Conservation (phyloP, 2,888 invertebrate species). For the Sturmia bella region DNA sequence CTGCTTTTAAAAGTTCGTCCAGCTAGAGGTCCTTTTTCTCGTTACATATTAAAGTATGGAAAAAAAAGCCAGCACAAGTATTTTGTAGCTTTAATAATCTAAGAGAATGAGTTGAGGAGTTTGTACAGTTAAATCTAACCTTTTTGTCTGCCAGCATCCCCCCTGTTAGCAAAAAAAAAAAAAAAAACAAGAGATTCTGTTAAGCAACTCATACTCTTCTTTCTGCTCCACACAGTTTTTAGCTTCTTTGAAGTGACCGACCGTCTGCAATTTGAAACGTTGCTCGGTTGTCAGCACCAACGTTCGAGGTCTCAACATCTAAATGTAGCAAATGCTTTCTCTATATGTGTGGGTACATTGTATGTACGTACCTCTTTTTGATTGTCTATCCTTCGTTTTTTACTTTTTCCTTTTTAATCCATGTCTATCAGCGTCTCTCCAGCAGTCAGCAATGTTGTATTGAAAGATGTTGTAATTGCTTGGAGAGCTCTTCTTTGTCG, state of each 20-base stretch:
- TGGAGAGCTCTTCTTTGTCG: conserved; percentile 33
- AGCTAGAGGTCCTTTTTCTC: conserved; percentile 19
- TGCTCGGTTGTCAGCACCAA: conserved; percentile 41
- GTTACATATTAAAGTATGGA: conserved; percentile 18
- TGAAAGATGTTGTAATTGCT: conserved; percentile 48
- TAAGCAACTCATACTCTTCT: conserved; percentile 20
- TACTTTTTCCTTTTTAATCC: background rate
- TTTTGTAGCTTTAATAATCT: conserved; percentile 8
- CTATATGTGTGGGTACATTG: conserved; percentile 19
- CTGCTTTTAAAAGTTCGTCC: background rate
- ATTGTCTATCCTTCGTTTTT: conserved; percentile 14
- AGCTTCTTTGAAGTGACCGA: conserved; percentile 61
- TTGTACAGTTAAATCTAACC: conserved; percentile 43
- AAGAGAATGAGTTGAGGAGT: background rate
- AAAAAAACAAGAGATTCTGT: conserved; percentile 7
- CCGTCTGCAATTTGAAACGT: conserved; percentile 19
- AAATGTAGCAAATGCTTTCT: conserved; percentile 32
- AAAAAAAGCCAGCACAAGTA: conserved; percentile 1
- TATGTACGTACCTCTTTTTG: conserved; percentile 18
- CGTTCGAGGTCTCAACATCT: conserved; percentile 38
- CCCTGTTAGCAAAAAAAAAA: conserved; percentile 26
- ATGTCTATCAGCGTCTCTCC: conserved; percentile 30
- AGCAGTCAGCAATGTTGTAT: conserved; percentile 31
- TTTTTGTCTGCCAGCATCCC: conserved; percentile 38
- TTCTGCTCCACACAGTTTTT: background rate